Evolutionary conservation across 2,113 vertebrate genomes (phyloP), one percentile per base, ranked within the genome.

Genomic region (Rhinogobius similis): DNA sequence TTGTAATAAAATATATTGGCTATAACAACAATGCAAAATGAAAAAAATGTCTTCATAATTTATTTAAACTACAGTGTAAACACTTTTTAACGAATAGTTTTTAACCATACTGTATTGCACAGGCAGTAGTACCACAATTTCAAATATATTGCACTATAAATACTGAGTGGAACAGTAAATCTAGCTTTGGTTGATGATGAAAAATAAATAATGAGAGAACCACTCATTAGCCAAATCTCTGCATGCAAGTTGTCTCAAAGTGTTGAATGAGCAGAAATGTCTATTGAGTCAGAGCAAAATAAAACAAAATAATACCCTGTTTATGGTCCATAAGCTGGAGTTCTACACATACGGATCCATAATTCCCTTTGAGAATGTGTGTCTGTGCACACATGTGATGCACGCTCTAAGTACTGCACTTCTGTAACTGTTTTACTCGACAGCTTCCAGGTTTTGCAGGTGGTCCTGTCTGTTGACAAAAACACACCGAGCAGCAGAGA

Each of bases 391-490:
- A 39, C n/a, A 53, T 5, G 50, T 41, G 14, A 41, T n/a, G n/a
- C 11, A 9, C 41, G 5, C 5, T 5, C n/a, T 14, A 10, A 9
- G 29, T 38, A 56, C 50, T 36, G 13, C 26, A n/a, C 44, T 24
- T 16, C 36, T 21, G 6, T 3, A 36, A 36, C 32, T 7, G 18
- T 52, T 16, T 78, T 85, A 91, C 36, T 55, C 53, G 12, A 65
- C 85, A 20, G 82, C 84, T 53, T 77, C 52, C 44, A 90, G 65
- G 39, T 78, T 72, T 9, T 78, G 82, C 26, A 98, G 92, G 78
- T 99, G 97, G 32, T 94, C 91, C 70, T 93, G 94, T 26, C 94
- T 92, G 88, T 98, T 96, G 84, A 96, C 92, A 73, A 94, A 98
- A 46, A 96, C 29, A 41, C 96, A 98, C 58, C 76, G 82, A 46